Conservation (phyloP, 1,140 invertebrate genomes). For the Pogonomyrmex californicus region DNA sequence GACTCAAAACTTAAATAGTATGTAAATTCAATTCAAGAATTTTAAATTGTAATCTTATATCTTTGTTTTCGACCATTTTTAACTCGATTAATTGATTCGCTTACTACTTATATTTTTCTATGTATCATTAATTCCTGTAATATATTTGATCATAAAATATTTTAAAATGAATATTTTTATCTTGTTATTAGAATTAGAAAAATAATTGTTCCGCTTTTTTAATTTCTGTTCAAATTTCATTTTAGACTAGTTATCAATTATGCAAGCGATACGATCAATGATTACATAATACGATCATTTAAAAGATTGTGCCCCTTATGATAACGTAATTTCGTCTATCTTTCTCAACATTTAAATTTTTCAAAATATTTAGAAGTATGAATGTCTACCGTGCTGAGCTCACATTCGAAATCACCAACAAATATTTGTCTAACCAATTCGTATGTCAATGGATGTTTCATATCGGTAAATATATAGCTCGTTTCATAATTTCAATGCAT, state of each 20-base stretch:
- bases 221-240: neutral
- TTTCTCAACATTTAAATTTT: neutral
- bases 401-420: neutral
- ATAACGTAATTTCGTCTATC: neutral
- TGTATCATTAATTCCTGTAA: too few species aligned
- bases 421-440: neutral
- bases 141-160: neutral
- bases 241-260: neutral
- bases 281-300: neutral
- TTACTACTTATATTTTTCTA: too few species aligned
- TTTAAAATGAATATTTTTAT: neutral
- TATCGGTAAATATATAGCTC: neutral
- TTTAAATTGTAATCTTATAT: too few species aligned
- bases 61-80: too few species aligned
- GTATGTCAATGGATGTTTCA: neutral
- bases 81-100: too few species aligned
- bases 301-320: neutral
- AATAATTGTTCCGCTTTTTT: neutral
- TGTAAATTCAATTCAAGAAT: too few species aligned
- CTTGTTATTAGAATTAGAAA: neutral
- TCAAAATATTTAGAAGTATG: neutral
- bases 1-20: too few species aligned
- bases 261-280: neutral
- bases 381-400: neutral
- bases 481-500: neutral